Base-by-base conservation (phyloP, 2,113 vertebrate genomes). In the Pygoscelis adeliae region DNA sequence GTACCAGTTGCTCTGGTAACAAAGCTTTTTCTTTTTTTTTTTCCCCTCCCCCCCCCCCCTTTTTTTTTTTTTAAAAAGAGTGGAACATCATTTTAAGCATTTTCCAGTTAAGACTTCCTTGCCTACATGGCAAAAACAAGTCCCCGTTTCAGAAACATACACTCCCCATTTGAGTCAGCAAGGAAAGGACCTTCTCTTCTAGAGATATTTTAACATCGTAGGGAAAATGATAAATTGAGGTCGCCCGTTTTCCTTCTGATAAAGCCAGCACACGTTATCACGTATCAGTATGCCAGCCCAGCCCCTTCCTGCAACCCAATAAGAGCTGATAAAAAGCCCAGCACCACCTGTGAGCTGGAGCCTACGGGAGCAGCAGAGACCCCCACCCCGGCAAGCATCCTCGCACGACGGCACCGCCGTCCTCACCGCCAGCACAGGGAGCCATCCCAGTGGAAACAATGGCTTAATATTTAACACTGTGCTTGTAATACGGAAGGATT, bases 1-100 rank as follows among this genome's bases (percentile, higher is more conserved):
- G 97, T 98, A 92, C 97, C 95, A 88, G 97, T 97, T 96, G 97
- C 95, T 97, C 89, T 96, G 88, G 94, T 97, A 98, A 97, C 92
- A 97, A 89, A 97, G 96, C 93, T 90, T 92, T 92, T 86, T 16
- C 74, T 6, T 23, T 27, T 26, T 18, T n/a, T 44, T 63, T 23
- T 36, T 6, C 14, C 42, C 42, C 42, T 15, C 42, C 42, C 42
- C 42, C 42, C 21, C 47, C 47, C 20, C 10, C 18, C 4, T n/a
- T 46, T 19, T 46, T 46, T 47, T 49, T 49, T 49, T 49, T 23
- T 11, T 14, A 11, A 22, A 47, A 84, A 65, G 26, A 93, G 49
- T 63, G 78, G 96, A 81, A 94, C 93, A 95, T 90, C 55, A 66
- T 81, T 61, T 87, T 79, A 97, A 96, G 52, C 47, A 17, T 82